Evolutionary conservation across 2,113 vertebrate species (phyloP), one percentile per base, ranked within the genome.

Genomic region (Nerophis lumbriciformis): DNA sequence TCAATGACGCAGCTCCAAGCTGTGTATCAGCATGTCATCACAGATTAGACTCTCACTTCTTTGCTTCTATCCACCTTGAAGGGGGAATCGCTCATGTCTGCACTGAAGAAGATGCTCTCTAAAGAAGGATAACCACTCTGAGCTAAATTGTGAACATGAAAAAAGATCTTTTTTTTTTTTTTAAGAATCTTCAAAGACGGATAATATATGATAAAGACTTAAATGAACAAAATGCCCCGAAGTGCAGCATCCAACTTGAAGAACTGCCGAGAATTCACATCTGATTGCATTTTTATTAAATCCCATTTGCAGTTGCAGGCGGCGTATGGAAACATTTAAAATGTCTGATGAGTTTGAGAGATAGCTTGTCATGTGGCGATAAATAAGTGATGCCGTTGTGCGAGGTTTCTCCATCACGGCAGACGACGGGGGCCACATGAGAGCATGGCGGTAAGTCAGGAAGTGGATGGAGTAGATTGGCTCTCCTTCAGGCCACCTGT

Each of bases 401-500:
- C 71, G 76, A 80, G 80, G 68, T 86, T 81, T 79, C 60, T 69
- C 76, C 81, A 79, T 85, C 73, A 48, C 72, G 68, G 78, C 61
- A 3, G 67, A 78, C 77, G 59, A 71, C 57, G 68, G 52, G 19
- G 68, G 62, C 58, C 66, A 69, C 39, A 35, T 6, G 14, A 66
- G 72, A 53, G 55, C 63, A 72, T 68, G 56, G 69, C 59, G 56
- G 53, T 60, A 73, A 45, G 58, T 72, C 39, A 48, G 69, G 57
- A 72, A 78, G 59, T 71, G 80, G 82, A 83, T 77, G 70, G 73
- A 81, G 71, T 61, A 79, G 72, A 75, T 71, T 69, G 64, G 56
- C 61, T 79, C 82, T 73, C 81, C 79, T 87, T 89, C 84, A 82
- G 80, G 87, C 84, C 88, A 90, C 87, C 88, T 91, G 88, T 87